These are phyloP conservation scores for Crypturellus tataupa DNA, from an alignment of 2,797 vertebrate genomes.

Conservation along the genomic window DNA sequence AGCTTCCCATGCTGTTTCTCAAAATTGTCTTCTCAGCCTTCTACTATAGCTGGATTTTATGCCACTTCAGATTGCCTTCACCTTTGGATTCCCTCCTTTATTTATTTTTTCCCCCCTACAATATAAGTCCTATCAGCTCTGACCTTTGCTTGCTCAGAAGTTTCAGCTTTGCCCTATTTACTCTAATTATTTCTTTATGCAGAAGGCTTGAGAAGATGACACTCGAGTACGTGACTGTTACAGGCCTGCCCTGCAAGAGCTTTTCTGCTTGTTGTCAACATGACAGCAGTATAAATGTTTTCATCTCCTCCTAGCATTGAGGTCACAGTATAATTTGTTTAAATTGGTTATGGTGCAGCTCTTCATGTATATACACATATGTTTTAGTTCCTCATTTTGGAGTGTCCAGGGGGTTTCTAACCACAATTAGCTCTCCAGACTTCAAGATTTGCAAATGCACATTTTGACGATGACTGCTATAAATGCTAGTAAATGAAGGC, in stretches of 20 bases:
- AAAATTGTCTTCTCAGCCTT: not conserved
- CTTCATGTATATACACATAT: not conserved
- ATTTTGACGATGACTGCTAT: not conserved
- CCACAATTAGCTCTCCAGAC: not conserved
- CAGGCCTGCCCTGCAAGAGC: accelerated
- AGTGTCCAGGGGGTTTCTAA: not conserved
- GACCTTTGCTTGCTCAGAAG: not conserved
- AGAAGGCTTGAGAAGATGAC: not conserved
- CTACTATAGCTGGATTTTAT: not conserved
- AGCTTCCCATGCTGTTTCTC: not conserved
- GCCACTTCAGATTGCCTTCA: not conserved
- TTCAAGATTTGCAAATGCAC: not conserved
- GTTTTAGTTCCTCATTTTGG: not conserved
- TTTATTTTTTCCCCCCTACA: too few relatives aligned
- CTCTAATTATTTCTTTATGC: not conserved
- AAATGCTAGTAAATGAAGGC: not conserved
- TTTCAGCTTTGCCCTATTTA: not conserved
- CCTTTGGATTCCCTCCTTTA: not conserved
- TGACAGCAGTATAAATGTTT: accelerated
- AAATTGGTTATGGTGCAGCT: not conserved
- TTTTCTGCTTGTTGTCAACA: not conserved
- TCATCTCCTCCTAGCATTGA: not conserved
- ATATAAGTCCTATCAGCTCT: not conserved
- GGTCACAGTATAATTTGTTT: not conserved
- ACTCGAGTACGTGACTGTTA: not conserved